These are phyloP conservation scores for Coryphaenoides rupestris DNA, from an alignment of 2,113 vertebrate genomes.

Conservation along the genomic window DNA sequence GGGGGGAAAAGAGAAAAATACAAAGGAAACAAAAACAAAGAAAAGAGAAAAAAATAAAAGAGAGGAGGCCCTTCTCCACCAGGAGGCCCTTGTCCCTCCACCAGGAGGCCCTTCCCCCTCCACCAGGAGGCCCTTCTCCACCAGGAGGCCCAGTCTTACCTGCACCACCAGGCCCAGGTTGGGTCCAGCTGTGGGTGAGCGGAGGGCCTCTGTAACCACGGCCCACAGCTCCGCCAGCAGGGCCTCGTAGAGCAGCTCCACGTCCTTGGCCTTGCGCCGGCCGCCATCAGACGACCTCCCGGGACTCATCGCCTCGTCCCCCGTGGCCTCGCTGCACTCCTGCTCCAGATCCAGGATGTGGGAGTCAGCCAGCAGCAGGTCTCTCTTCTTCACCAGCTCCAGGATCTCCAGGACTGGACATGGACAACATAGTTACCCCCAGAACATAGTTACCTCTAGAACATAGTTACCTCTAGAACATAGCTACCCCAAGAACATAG, in stretches of 20 bases:
- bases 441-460: no score
- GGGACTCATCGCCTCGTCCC: constrained; percentile 38
- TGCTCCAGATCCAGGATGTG: constrained; percentile 89
- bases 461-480: no score
- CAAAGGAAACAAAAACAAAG: no score
- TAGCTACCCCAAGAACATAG: no score
- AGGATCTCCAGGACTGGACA: constrained; percentile 85
- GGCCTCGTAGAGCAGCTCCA: constrained; percentile 85
- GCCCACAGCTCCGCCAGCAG: constrained; percentile 86
- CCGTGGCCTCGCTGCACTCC: constrained; percentile 68
- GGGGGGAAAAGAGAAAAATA: background rate
- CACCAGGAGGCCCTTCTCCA: background rate
- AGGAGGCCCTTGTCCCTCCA: constrained; percentile 61
- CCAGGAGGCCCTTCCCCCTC: background rate
- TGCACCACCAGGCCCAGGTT: constrained; percentile 80
- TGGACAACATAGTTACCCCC: no score
- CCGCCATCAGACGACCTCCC: constrained; percentile 45
- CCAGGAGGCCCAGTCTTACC: constrained; percentile 35
- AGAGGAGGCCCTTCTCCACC: constrained; percentile 54
- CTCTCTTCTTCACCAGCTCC: constrained; percentile 83
- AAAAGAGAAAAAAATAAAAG: background rate
- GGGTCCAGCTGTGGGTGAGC: constrained; percentile 64
- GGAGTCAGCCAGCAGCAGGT: constrained; percentile 80
- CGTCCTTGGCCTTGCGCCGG: constrained; percentile 82
- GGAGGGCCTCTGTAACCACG: constrained; percentile 79